Base-by-base conservation (phyloP, 2,113 vertebrate genomes). In the Syngnathoides biaculeatus region DNA sequence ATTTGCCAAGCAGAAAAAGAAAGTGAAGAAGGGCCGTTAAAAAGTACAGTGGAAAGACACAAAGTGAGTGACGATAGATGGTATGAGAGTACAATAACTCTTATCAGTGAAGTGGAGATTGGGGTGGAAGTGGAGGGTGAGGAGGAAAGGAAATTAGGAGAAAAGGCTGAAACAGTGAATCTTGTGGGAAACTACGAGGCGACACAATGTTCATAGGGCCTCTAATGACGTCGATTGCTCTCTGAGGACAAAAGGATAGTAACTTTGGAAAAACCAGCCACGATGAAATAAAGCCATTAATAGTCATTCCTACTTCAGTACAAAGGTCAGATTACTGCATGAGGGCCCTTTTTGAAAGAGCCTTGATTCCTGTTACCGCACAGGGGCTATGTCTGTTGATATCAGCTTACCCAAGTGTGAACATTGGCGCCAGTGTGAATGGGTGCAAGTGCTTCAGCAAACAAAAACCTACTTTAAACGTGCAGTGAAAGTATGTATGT, bases 81-180 rank as follows among this genome's bases (percentile, higher is more conserved):
- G 58, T 56, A 43, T 67, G 68, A 76, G 72, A 71, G 81, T 75
- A 82, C 79, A 79, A 84, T 82, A 74, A 77, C 71, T 75, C 75
- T 76, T 72, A 80, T 79, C 67, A 72, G 66, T 20, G 47, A n/a
- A 59, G 65, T 39, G 39, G 64, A 74, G 68, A 79, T 69, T 74
- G 55, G 78, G 72, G 45, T 56, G 69, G 53, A 75, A 64, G 50
- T 26, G 53, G 55, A 67, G 67, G 67, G 64, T 52, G 71, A 79
- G 58, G 66, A 63, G 53, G 50, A 48, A 72, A 69, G 67, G 13
- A 40, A 61, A 45, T 65, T 17, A 67, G 26, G 69, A 68, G 43
- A 69, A 58, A 71, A 57, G 68, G 59, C 57, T 75, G 45, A 70
- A 86, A 66, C 56, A 64, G 62, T 67, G 35, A 71, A 75, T 87